phyloP scores from a whole-genome alignment of 1,140 invertebrate genomes.

The Drosophila ercepeae region DNA sequence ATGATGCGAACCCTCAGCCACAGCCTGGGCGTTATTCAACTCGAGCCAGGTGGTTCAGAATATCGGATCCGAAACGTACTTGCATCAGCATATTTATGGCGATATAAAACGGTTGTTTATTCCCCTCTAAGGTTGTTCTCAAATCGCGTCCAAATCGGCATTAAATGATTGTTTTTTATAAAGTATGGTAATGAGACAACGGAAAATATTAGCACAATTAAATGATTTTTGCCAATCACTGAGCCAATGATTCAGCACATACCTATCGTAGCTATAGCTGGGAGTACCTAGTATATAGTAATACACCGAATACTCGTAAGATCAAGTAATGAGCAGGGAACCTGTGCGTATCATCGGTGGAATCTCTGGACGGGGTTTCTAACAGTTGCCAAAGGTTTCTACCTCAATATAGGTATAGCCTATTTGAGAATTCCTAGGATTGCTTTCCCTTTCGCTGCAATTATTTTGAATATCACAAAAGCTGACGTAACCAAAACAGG shows the following conservation, averaged over 20 bases:
- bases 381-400: not conserved
- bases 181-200: conserved; percentile 1
- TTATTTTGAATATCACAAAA: conserved; percentile 13
- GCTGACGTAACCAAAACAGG: conserved; percentile 48
- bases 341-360: not conserved
- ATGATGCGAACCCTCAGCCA: conserved; percentile 4
- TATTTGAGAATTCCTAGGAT: not conserved
- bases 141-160: not conserved
- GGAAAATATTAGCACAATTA: conserved; percentile 13
- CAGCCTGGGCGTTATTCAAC: conserved; percentile 23
- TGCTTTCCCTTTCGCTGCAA: conserved; percentile 2
- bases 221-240: conserved; percentile 23
- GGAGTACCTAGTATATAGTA: no score
- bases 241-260: conserved; percentile 30
- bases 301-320: no score
- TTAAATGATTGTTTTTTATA: not conserved
- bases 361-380: not conserved
- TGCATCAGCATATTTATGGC: conserved; percentile 21
- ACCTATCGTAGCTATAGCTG: not conserved
- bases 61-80: not conserved
- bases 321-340: not conserved
- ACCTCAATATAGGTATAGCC: not conserved
- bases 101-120: conserved; percentile 20
- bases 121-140: not conserved
- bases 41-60: conserved; percentile 18